Base-by-base conservation (phyloP, 2,113 vertebrate species). In the Poecilia latipinna region DNA sequence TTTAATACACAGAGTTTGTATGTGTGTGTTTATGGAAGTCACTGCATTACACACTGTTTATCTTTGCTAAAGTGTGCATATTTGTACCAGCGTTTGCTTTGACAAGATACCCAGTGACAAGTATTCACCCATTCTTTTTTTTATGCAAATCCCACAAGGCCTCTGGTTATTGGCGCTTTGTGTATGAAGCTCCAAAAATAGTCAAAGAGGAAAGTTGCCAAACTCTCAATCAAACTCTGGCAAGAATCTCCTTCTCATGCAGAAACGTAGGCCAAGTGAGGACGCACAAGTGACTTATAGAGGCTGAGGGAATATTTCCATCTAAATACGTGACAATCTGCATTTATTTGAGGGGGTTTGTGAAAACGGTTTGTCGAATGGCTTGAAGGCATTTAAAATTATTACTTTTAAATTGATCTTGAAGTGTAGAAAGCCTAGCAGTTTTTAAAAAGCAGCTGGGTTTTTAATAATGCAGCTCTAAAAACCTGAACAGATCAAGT, bases 171-270 rank as follows among this genome's bases (percentile, higher is more conserved):
- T 90, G 87, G 81, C 82, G n/a, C 76, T 80, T 83, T 83, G 88
- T 90, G 83, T 86, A 68, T 67, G 61, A 65, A 54, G 82, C 74
- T 82, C 89, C 85, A 75, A 84, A 92, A 92, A 93, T 89, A 90
- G 72, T 63, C 22, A 70, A 75, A 84, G 64, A 79, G 89, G 89
- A 91, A 76, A 86, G 57, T 77, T 83, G 91, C 92, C 88, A 93
- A 90, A 90, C 73, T 82, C 86, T 88, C 89, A 91, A 88, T 86
- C 90, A 92, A 88, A 90, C 82, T 88, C 79, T 91, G 71, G 82
- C 84, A 82, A 83, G 77, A 82, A 86, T 89, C 77, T 86, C 88
- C 74, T 78, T 85, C 86, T 74, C 80, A 82, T 84, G 86, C 68
- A 84, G 8, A 80, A 85, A 79, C 76, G 66, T 22, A 69, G 85